These are phyloP conservation scores for Leptobrachium ailaonicum DNA, from an alignment of 2,113 vertebrate species.

Conservation along the genomic window DNA sequence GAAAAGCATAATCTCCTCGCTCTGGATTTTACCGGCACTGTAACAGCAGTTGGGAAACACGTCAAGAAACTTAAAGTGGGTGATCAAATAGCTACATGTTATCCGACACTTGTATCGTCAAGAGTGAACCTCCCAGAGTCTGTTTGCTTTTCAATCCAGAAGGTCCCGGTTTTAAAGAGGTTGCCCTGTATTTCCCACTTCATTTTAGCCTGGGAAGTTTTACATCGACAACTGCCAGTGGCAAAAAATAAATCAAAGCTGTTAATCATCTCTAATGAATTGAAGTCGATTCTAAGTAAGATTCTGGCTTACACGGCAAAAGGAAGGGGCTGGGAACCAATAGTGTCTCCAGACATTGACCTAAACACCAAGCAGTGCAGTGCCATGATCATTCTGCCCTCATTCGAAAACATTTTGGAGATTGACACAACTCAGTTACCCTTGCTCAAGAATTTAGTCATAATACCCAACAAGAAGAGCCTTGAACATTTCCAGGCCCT, in stretches of 20 bases:
- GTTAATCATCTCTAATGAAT: slow-evolving; percentile 66
- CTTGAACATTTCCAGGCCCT: slow-evolving; percentile 45
- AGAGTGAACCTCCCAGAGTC: slow-evolving; percentile 63
- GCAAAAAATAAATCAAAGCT: slow-evolving; percentile 62
- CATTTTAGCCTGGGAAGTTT: slow-evolving; percentile 75
- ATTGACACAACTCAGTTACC: slow-evolving; percentile 46
- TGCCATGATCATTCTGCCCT: slow-evolving; percentile 72
- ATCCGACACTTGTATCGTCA: slow-evolving; percentile 66
- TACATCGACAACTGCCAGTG: slow-evolving; percentile 59
- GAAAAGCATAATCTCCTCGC: slow-evolving; percentile 70
- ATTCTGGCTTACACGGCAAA: slow-evolving; percentile 69
- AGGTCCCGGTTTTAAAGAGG: slow-evolving; percentile 66
- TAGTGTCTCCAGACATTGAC: neutral
- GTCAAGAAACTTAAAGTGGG: slow-evolving; percentile 72
- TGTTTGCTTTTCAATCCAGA: slow-evolving; percentile 69
- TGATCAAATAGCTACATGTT: slow-evolving; percentile 75
- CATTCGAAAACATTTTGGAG: slow-evolving; percentile 55
- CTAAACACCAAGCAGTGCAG: slow-evolving; percentile 54
- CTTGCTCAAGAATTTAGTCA: slow-evolving; percentile 65
- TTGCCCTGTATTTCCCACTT: slow-evolving; percentile 79
- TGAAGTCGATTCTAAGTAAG: slow-evolving; percentile 67
- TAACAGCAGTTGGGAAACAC: slow-evolving; percentile 68
- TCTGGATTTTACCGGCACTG: slow-evolving; percentile 77
- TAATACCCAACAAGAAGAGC: slow-evolving; percentile 64
- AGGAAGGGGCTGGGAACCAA: slow-evolving; percentile 71